Conservation (phyloP, 2,797 vertebrate genomes). For the Sebastes iracundus region DNA sequence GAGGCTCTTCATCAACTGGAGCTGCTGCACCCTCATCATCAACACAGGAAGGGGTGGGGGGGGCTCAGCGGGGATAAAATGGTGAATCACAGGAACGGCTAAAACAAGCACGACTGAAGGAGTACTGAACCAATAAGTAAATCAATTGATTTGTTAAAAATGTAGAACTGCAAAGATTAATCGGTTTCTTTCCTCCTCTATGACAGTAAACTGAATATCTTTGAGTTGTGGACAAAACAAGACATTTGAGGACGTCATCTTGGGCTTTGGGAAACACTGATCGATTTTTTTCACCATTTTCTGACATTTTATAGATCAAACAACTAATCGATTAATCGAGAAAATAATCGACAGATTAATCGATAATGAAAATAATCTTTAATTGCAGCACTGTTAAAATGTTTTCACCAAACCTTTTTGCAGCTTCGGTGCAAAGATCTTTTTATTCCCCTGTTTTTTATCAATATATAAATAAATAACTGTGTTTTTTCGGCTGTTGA, state of each 20-base stretch:
- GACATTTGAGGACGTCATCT: too few species aligned
- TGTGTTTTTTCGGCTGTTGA: neutral
- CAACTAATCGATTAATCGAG: too few species aligned
- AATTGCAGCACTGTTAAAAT: neutral
- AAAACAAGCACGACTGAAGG: neutral
- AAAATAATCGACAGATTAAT: too few species aligned
- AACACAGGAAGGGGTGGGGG: slow-evolving; percentile 26
- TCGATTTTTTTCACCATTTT: too few species aligned
- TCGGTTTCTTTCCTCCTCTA: too few species aligned
- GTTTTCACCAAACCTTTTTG: neutral
- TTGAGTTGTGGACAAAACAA: too few species aligned
- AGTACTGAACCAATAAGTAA: neutral
- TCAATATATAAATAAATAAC: neutral
- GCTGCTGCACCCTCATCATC: slow-evolving; percentile 46
- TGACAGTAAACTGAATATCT: too few species aligned
- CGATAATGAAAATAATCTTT: too few species aligned
- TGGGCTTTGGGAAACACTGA: too few species aligned
- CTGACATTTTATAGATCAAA: too few species aligned
- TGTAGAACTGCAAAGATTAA: neutral
- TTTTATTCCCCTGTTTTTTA: neutral
- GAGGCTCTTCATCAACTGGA: slow-evolving; percentile 63
- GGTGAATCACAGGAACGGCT: neutral
- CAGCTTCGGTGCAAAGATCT: neutral
- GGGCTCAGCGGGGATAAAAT: neutral
- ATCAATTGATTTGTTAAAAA: neutral